Percentiles rank a stretch among this genome's conserved stretches.
Evolutionary conservation across 2,888 invertebrate species (phyloP).

Genomic region (Leptopilina syphax): DNA sequence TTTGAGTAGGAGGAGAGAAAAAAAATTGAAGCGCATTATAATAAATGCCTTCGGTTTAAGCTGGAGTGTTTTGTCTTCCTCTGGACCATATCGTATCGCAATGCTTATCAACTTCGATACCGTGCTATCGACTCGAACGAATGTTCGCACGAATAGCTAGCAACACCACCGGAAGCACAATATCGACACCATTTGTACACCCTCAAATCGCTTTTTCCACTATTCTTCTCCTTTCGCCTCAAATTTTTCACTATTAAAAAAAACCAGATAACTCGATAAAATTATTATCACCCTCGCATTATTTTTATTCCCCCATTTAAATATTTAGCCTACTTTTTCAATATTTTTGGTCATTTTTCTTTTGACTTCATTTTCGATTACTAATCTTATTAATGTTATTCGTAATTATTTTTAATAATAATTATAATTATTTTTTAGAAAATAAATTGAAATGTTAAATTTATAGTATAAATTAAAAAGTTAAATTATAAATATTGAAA

Average conservation of each 20-base stretch:
- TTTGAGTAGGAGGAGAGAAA: constrained; percentile 47
- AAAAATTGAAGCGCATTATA: constrained; percentile 49
- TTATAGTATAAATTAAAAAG: too few relatives aligned
- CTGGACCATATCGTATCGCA: constrained; percentile 70
- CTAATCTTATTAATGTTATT: too few relatives aligned
- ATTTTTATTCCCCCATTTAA: too few relatives aligned
- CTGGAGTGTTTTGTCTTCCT: constrained; percentile 71
- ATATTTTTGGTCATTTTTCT: too few relatives aligned
- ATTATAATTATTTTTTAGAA: too few relatives aligned
- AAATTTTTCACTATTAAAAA: not conserved
- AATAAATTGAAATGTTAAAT: too few relatives aligned
- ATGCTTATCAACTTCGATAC: constrained; percentile 73
- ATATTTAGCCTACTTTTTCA: too few relatives aligned
- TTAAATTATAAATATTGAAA: too few relatives aligned
- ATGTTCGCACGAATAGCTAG: constrained; percentile 67
- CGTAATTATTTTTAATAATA: too few relatives aligned
- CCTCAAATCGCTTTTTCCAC: constrained; percentile 50
- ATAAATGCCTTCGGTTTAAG: constrained; percentile 28
- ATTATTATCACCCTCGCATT: too few relatives aligned
- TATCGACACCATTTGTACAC: constrained; percentile 63
- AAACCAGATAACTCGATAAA: too few relatives aligned
- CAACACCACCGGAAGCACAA: constrained; percentile 64
- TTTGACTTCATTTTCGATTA: too few relatives aligned
- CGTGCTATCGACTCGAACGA: constrained; percentile 67
- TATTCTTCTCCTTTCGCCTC: constrained; percentile 22